Base-by-base conservation (phyloP, 37 sponge, comb jelly and placozoan species). In the Hormiphora californensis region DNA sequence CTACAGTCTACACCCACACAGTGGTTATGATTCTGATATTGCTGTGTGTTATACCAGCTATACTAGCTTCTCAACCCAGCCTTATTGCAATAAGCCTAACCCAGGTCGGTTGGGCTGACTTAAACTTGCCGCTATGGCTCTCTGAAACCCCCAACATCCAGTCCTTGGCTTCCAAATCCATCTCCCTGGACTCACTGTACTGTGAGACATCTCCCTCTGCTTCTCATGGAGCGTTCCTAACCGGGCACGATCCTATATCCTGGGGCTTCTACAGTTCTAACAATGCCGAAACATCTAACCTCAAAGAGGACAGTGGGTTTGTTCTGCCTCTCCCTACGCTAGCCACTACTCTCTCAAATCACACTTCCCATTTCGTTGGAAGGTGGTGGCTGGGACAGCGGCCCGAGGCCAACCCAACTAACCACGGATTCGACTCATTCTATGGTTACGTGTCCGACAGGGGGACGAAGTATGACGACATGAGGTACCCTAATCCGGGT, bases 201-300 rank as follows among this genome's bases (percentile, higher is more conserved):
- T n/a, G 44, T 3, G 81, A 73, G 81, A 73, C 81, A 4, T 73
- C 81, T 25, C 46, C 81, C 17, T 43, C 81, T 43, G 81, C 81
- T 3, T n/a, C 81, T 1, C 12, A 43, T 12, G 81, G 23, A 40
- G 38, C 81, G 21, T 40, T 73, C 22, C 35, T 73, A 17, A 27
- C 81, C 7, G 81, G 81, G 4, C 12, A 73, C 3, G 12, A 43
- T 9, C 38, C 37, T 34, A 39, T 65, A 21, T 30, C 37, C 17
- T 65, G 67, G 67, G 67, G 67, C 15, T 65, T 65, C 4, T 32
- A 65, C 67, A 65, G 67, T 17, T 65, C 67, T 19, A 65, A 65
- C 37, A 65, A 65, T 2, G 67, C 67, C 8, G 81, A 73, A 46
- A 36, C n/a, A n/a, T 5, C 81, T 15, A 1, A 38, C 28, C 41